Evolutionary conservation across 2,797 vertebrate species (phyloP), one percentile per base, ranked within the genome.

Genomic region (Halcyon chelicuti): DNA sequence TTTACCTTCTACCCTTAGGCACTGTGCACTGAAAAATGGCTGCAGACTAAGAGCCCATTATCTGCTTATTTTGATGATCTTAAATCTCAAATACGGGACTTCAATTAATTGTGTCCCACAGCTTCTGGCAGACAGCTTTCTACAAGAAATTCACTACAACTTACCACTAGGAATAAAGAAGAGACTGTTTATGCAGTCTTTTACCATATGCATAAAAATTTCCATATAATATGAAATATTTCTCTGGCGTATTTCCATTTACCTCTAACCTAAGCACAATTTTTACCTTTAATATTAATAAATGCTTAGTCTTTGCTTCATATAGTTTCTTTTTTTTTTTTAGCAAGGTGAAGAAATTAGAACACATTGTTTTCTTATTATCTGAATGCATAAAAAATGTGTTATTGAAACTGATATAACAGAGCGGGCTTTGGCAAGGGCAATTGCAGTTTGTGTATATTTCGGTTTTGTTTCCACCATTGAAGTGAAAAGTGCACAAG

Each of bases 181-280:
- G 14, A 86, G 72, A 26, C 54, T 65, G 33, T 84, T 94, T 74
- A 88, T 68, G 57, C 72, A 72, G 57, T 35, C 77, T 93, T 90
- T 84, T 71, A 68, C 28, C 44, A 46, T 22, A 76, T 44, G 35
- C 70, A 83, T 62, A 78, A 91, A 81, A 12, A 80, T 52, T 84
- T 81, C 62, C 44, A 66, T 54, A 39, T 62, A 90, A 65, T 26
- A n/a, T 12, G 35, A 90, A 88, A 62, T 72, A 80, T 31, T 75
- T 78, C 81, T 72, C 42, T 37, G 16, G 22, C 57, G 26, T 63
- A 55, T 82, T 66, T 93, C 29, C 63, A 74, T 79, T 86, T 92
- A 71, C 57, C 37, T 86, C 37, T 85, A 46, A 82, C 28, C 63
- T 71, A 75, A 65, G 57, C 21, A 74, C 15, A 26, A 14, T 66